These are phyloP conservation scores for Agapostemon virescens DNA, from an alignment of 2,888 invertebrate genomes.

Conservation along the genomic window DNA sequence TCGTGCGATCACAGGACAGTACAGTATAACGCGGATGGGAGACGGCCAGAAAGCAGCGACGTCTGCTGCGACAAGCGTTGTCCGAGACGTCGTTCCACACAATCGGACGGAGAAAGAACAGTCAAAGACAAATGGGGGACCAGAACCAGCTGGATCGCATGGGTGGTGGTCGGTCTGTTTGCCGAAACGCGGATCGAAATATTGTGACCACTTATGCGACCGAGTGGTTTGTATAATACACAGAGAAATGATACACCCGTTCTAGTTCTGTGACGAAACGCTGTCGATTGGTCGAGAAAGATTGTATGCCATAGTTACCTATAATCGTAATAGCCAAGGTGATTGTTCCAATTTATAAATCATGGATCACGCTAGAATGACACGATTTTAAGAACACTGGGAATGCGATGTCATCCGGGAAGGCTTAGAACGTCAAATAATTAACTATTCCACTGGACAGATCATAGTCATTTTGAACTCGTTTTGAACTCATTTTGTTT, in stretches of 20 bases:
- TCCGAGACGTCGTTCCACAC: constrained; percentile 42
- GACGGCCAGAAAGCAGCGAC: constrained; percentile 36
- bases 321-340: not conserved
- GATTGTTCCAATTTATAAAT: not conserved
- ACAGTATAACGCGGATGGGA: constrained; percentile 19
- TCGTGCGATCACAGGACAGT: no score
- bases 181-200: constrained; percentile 46
- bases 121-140: constrained; percentile 68
- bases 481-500: no score
- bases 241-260: not conserved
- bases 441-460: not conserved
- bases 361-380: not conserved
- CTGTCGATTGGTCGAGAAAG: not conserved
- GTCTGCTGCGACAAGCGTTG: constrained; percentile 57
- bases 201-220: constrained; percentile 19
- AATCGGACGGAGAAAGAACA: constrained; percentile 68
- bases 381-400: not conserved
- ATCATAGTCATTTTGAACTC: no score
- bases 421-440: not conserved
- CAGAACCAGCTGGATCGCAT: constrained; percentile 64
- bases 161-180: constrained; percentile 62
- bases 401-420: not conserved
- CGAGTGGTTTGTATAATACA: not conserved
- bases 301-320: not conserved
- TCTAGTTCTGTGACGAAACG: not conserved